Conservation (phyloP, 1,140 invertebrate genomes). For the Calliphora vicina region DNA sequence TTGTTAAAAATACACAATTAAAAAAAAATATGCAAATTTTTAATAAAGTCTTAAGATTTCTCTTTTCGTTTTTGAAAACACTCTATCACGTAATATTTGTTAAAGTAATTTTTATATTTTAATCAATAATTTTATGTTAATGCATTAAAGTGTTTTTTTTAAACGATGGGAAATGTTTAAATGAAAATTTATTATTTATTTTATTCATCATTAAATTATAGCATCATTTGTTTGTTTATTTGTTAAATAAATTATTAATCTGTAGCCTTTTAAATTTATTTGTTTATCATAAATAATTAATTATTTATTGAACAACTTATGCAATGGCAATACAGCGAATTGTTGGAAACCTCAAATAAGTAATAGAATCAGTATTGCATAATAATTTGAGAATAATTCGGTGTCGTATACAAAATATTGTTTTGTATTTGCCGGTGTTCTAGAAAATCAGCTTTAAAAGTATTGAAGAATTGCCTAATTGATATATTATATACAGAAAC, state of each 20-base stretch:
- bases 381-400: not conserved
- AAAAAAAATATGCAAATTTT: not conserved
- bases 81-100: constrained; percentile 1
- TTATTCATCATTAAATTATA: not conserved
- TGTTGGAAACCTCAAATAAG: no score
- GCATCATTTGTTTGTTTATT: not conserved
- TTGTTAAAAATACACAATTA: not conserved
- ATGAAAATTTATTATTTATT: not conserved
- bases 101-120: not conserved
- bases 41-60: not conserved
- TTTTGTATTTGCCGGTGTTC: not conserved
- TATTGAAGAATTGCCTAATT: not conserved
- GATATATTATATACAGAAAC: no score
- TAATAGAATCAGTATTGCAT: not conserved
- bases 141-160: not conserved
- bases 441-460: not conserved
- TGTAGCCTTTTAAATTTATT: not conserved
- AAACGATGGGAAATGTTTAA: not conserved
- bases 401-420: not conserved
- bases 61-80: not conserved
- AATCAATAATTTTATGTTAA: not conserved
- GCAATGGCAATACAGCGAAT: not conserved
- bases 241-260: not conserved
- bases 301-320: not conserved
- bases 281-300: not conserved